These are phyloP conservation scores for Daphoenositta chrysoptera DNA, from an alignment of 2,113 vertebrate species.

Conservation along the genomic window DNA sequence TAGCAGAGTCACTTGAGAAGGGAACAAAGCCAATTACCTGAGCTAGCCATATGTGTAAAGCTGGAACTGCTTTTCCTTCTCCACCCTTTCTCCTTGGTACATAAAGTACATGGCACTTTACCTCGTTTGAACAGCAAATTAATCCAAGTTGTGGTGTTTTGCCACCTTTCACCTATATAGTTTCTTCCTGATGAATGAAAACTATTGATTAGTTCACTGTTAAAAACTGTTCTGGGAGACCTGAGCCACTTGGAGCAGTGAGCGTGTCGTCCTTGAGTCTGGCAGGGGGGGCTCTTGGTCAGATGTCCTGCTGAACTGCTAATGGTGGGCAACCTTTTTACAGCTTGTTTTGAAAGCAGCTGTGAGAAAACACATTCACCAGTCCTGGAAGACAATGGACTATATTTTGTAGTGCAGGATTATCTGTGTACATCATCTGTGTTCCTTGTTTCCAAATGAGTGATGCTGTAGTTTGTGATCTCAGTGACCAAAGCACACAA, in stretches of 20 bases:
- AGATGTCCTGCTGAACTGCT: not conserved
- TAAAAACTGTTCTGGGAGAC: not conserved
- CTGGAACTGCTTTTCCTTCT: not conserved
- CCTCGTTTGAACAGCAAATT: not conserved
- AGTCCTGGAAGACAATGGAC: not conserved
- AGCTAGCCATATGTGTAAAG: not conserved
- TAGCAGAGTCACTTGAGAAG: not conserved
- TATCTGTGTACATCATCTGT: not conserved
- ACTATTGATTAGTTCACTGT: not conserved
- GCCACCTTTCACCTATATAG: not conserved
- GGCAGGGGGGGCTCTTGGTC: not conserved
- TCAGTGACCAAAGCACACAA: not conserved
- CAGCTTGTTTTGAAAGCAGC: not conserved
- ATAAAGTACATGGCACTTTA: not conserved
- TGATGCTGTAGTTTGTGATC: not conserved
- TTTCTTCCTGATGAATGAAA: not conserved
- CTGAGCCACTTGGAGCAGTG: not conserved
- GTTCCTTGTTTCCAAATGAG: not conserved
- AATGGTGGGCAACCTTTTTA: not conserved
- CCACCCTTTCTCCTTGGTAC: not conserved
- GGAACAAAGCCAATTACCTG: not conserved
- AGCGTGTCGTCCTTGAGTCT: not conserved
- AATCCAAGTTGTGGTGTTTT: not conserved
- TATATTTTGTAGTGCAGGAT: not conserved
- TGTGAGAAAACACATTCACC: not conserved